These are phyloP conservation scores for Drosophila algonquin DNA, from an alignment of 2,888 invertebrate species.

Conservation along the genomic window DNA sequence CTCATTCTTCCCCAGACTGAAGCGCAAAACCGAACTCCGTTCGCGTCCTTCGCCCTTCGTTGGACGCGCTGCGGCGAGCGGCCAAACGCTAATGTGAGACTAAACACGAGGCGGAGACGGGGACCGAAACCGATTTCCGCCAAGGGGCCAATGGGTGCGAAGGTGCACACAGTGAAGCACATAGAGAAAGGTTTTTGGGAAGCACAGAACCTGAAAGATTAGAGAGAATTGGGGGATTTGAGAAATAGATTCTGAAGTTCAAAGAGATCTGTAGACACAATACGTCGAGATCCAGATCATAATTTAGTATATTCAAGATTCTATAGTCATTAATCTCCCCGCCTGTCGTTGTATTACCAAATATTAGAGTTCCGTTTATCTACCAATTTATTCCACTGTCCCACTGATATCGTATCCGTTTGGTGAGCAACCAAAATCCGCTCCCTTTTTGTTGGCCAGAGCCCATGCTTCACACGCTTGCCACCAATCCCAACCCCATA, in stretches of 20 bases:
- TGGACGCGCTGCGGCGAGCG: conserved; percentile 38
- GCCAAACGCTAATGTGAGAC: conserved; percentile 74
- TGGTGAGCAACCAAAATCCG: background rate
- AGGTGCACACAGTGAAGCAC: conserved; percentile 30
- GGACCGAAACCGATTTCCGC: conserved; percentile 74
- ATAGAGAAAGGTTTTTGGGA: background rate
- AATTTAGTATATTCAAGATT: too few relatives aligned
- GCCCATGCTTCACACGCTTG: conserved; percentile 6
- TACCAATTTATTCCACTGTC: background rate
- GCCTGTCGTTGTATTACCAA: background rate
- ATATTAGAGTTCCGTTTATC: too few relatives aligned
- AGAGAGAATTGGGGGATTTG: too few relatives aligned
- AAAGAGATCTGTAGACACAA: background rate
- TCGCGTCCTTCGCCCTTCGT: background rate
- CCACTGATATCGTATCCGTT: background rate
- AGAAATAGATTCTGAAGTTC: too few relatives aligned
- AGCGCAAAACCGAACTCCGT: conserved; percentile 55
- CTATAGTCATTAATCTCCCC: background rate
- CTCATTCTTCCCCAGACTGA: conserved; percentile 35
- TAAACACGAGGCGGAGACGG: conserved; percentile 69
- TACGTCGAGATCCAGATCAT: too few relatives aligned
- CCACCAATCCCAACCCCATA: conserved; percentile 3
- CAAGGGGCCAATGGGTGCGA: conserved; percentile 46
- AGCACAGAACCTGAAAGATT: too few relatives aligned
- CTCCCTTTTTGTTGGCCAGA: background rate